Conservation (phyloP, 2,113 vertebrate genomes). For the Anseranas semipalmata region DNA sequence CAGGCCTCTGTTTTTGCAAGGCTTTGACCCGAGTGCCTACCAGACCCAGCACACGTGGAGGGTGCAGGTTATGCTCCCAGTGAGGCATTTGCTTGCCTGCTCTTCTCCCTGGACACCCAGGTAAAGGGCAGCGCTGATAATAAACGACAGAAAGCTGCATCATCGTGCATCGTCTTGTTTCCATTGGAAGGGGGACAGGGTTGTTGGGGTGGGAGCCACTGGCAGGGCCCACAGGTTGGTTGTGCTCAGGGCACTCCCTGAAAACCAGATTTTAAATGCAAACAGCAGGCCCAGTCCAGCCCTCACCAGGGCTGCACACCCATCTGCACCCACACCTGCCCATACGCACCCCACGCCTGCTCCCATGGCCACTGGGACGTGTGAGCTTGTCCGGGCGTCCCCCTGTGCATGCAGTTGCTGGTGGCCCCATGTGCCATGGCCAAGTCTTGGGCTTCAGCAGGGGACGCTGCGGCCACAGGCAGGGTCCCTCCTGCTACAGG, state of each 20-base stretch:
- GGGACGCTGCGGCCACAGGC: no score
- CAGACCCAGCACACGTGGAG: fast-evolving
- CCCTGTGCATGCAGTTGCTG: no score
- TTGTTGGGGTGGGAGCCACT: background rate
- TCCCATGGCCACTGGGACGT: background rate
- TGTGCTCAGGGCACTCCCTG: background rate
- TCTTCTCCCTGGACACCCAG: fast-evolving
- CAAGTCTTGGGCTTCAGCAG: no score
- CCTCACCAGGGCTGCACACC: background rate
- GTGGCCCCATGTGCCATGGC: no score
- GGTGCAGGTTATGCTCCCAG: background rate
- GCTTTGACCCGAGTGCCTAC: fast-evolving
- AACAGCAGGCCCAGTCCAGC: background rate
- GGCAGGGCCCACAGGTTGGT: background rate
- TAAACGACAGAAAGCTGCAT: background rate
- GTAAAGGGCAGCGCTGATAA: background rate
- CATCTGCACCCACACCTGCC: background rate
- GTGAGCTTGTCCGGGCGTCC: no score
- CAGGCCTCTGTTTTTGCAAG: fast-evolving
- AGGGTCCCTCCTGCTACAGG: background rate
- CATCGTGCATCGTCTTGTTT: fast-evolving
- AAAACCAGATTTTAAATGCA: background rate
- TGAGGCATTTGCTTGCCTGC: background rate
- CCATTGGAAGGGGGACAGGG: background rate
- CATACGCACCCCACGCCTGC: background rate